Percentiles rank a stretch among this genome's conserved stretches.
phyloP scores from a whole-genome alignment of 2,888 invertebrate species.

The Aspidiotus rigidus region DNA sequence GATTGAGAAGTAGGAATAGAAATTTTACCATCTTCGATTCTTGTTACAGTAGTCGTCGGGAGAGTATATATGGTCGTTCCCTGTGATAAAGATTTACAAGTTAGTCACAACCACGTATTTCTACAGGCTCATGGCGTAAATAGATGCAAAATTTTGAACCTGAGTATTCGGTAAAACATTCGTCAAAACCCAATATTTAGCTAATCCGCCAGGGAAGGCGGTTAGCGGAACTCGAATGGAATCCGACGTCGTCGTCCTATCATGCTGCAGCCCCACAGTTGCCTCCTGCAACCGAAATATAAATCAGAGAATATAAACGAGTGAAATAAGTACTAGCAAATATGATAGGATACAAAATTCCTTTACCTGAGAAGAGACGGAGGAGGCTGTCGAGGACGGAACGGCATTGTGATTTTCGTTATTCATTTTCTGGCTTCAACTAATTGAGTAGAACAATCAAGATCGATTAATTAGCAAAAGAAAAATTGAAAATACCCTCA shows the following conservation, averaged over 20 bases:
- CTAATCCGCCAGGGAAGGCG: slow-evolving; percentile 59
- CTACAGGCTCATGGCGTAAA: neutral
- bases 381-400: slow-evolving; percentile 32
- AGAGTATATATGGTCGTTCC: slow-evolving; percentile 26
- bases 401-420: slow-evolving; percentile 30
- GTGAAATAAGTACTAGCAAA: neutral
- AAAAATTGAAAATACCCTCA: no score
- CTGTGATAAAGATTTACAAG: neutral
- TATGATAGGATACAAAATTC: neutral
- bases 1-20: slow-evolving; percentile 16
- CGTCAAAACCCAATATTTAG: slow-evolving; percentile 75
- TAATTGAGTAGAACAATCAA: no score
- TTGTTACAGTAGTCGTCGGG: slow-evolving; percentile 21
- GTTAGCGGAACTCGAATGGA: slow-evolving; percentile 27
- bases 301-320: neutral
- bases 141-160: slow-evolving; percentile 43
- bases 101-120: no score
- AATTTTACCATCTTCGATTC: slow-evolving; percentile 27
- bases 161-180: slow-evolving; percentile 67
- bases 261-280: slow-evolving; percentile 34
- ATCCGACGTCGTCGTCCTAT: slow-evolving; percentile 21
- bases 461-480: no score
- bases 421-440: slow-evolving; percentile 20
- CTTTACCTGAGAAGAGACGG: slow-evolving; percentile 21
- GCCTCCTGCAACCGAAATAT: slow-evolving; percentile 18